Evolutionary conservation across 2,797 vertebrate species (phyloP).

Genomic region (Anguilla anguilla): DNA sequence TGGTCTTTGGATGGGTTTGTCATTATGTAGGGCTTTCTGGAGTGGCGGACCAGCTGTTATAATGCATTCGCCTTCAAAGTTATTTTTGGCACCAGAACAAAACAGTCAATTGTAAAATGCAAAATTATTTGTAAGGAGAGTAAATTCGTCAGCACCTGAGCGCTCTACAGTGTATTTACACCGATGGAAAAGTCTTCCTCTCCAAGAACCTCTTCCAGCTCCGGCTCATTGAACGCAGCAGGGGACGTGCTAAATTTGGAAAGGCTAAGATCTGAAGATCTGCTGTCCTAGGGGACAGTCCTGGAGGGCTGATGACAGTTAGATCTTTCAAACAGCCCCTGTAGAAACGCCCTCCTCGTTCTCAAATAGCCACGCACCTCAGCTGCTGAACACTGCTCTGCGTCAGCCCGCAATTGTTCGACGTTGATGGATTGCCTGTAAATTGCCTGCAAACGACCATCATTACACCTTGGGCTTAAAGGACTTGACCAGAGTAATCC

Average conservation of each 20-base stretch:
- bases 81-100: neutral
- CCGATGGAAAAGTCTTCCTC: neutral
- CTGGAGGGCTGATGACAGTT: neutral
- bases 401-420: slow-evolving; percentile 10
- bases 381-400: slow-evolving; percentile 19
- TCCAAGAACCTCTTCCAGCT: neutral
- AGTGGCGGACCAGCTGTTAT: neutral
- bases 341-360: neutral
- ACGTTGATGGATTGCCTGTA: slow-evolving; percentile 22
- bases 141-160: neutral
- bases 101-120: neutral
- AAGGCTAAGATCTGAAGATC: neutral
- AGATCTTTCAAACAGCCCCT: neutral
- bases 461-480: slow-evolving; percentile 30
- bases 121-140: neutral
- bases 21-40: neutral
- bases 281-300: neutral
- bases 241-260: slow-evolving; percentile 37
- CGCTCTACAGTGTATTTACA: neutral
- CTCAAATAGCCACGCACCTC: slow-evolving; percentile 10
- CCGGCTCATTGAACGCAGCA: slow-evolving; percentile 35
- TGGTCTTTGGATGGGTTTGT: neutral
- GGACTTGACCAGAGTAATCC: slow-evolving; percentile 20
- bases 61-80: neutral
- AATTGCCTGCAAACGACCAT: slow-evolving; percentile 29